These are phyloP conservation scores for Lydus trimaculatus DNA, from an alignment of 2,888 invertebrate species.

Conservation along the genomic window DNA sequence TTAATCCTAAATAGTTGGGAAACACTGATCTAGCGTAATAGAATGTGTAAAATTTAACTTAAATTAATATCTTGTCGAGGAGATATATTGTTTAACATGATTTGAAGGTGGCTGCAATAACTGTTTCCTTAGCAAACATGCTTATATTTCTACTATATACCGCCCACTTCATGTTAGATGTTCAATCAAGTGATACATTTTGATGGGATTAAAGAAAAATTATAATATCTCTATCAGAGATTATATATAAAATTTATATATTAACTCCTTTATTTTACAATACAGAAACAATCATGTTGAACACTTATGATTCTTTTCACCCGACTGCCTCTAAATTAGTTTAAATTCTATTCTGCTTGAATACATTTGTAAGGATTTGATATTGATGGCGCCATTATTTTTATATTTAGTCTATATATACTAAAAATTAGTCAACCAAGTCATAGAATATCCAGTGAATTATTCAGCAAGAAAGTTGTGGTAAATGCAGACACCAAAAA, in stretches of 20 bases:
- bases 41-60: background rate
- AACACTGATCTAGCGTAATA: background rate
- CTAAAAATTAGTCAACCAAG: background rate
- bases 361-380: background rate
- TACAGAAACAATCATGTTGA: too few species aligned
- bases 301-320: background rate
- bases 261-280: too few species aligned
- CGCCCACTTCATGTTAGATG: background rate
- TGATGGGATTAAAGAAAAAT: background rate
- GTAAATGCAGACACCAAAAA: background rate
- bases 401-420: background rate
- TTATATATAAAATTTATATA: background rate
- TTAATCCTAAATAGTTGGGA: too few species aligned
- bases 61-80: background rate
- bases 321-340: background rate
- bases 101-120: background rate
- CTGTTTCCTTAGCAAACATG: background rate
- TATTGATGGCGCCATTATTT: conserved; percentile 2
- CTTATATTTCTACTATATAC: background rate
- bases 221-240: background rate
- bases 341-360: background rate
- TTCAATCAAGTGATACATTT: background rate
- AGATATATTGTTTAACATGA: background rate
- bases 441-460: background rate
- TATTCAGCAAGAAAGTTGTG: conserved; percentile 5